Evolutionary conservation across 2,113 vertebrate genomes (phyloP), one percentile per base, ranked within the genome.

Genomic region (Anser brachyrhynchus): DNA sequence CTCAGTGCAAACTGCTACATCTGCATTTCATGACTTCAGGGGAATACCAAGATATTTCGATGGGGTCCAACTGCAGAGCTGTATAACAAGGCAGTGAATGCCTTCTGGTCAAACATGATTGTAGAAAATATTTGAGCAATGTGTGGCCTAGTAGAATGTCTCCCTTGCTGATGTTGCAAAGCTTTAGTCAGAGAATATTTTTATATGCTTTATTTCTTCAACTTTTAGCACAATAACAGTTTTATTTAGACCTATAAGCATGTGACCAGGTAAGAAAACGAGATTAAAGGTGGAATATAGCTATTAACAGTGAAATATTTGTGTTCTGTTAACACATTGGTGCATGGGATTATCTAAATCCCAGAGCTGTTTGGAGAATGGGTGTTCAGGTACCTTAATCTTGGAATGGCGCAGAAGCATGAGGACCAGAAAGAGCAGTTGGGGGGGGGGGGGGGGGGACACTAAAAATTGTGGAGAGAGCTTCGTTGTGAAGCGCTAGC

Each of bases 1-100:
- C 92, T 84, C 73, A 35, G 62, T 72, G 84, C 66, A 91, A 65
- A 61, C n/a, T 16, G 10, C 89, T 83, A 33, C 91, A 85, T 94
- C 92, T 96, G 93, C 89, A 85, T 94, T 96, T 96, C 89, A 85
- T 66, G 93, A 33, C 37, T 92, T 82, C 15, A 52, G 71, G 73
- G 51, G 41, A 87, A 84, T 85, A 91, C 77, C 84, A 93, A 73
- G 81, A 79, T 87, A 80, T 85, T 96, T 92, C 66, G 77, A 59
- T 29, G n/a, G 51, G 37, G 44, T 93, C 54, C 55, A 70, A 52
- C 54, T 83, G 66, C 41, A 66, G 84, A 76, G 49, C 73, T 88
- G 44, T 79, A 0, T 70, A 55, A 58, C 70, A 73, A 87, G 92
- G 51, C 52, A 66, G 2, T 20, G 41, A 77, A 94, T 91, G 58